phyloP scores from a whole-genome alignment of 2,797 vertebrate genomes.

The Bovichtus variegatus region DNA sequence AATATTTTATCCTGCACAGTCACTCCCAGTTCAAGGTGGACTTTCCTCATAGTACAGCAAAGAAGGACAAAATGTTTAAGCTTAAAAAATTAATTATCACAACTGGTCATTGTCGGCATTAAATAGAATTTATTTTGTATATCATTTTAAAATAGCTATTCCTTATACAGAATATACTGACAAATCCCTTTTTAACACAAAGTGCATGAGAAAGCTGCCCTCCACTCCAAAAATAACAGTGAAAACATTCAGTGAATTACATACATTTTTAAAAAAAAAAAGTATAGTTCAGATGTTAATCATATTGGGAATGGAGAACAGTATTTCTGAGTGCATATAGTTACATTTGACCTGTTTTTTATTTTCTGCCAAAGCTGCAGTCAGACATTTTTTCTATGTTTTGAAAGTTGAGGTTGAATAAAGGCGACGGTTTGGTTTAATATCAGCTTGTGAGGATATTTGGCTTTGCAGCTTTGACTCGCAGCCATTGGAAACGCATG shows the following conservation, averaged over 20 bases:
- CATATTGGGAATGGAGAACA: neutral
- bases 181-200: constrained; percentile 32
- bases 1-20: neutral
- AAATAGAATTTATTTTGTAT: constrained; percentile 23
- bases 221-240: neutral
- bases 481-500: constrained; percentile 2
- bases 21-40: too few relatives aligned
- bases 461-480: constrained; percentile 16
- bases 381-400: constrained; percentile 2
- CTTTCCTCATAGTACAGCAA: neutral
- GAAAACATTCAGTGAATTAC: neutral
- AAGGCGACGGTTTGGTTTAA: neutral
- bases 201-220: constrained; percentile 24
- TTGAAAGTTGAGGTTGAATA: neutral
- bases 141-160: neutral
- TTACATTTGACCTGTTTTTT: neutral
- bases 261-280: too few relatives aligned
- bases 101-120: neutral
- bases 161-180: constrained; percentile 13
- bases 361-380: neutral
- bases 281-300: neutral
- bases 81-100: neutral
- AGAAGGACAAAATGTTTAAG: neutral
- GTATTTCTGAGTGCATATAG: neutral
- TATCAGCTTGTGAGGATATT: constrained; percentile 27